A percentile compares a stretch with the other conserved stretches of the same genome.
Evolutionary conservation across 2,113 vertebrate species (phyloP).

Genomic region (Colinus virginianus): DNA sequence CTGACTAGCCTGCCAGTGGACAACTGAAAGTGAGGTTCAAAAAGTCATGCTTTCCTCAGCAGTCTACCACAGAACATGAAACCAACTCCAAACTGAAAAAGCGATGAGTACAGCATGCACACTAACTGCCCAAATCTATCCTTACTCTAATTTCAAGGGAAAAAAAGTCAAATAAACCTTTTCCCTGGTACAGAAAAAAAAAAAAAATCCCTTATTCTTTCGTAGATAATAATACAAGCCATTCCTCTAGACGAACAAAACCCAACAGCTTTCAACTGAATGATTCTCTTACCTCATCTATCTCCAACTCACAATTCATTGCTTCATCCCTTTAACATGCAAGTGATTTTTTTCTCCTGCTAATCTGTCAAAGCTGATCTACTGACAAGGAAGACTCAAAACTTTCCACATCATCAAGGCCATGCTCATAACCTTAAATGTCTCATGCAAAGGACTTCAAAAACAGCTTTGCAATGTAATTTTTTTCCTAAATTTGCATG

Average conservation of each 20-base stretch:
- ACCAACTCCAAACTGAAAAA: neutral
- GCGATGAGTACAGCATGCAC: accelerated
- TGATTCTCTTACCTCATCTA: neutral
- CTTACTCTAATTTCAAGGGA: neutral
- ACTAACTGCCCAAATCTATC: neutral
- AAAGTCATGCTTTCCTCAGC: neutral
- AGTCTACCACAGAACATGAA: neutral
- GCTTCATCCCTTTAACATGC: neutral
- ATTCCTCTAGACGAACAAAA: neutral
- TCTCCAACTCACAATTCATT: neutral
- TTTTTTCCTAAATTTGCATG: neutral
- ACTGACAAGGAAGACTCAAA: neutral
- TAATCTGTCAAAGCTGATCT: neutral
- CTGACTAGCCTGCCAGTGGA: neutral
- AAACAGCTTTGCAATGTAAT: neutral
- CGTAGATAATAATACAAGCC: neutral
- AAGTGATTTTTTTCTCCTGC: neutral
- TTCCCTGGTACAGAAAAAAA: neutral
- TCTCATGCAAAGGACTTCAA: neutral
- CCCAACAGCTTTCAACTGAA: neutral
- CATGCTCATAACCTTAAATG: neutral
- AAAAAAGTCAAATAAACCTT: neutral
- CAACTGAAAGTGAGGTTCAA: neutral
- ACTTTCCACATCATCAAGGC: neutral
- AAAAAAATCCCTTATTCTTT: neutral